Evolutionary conservation across 2,888 invertebrate genomes (phyloP).

Genomic region (Formica aserva): DNA sequence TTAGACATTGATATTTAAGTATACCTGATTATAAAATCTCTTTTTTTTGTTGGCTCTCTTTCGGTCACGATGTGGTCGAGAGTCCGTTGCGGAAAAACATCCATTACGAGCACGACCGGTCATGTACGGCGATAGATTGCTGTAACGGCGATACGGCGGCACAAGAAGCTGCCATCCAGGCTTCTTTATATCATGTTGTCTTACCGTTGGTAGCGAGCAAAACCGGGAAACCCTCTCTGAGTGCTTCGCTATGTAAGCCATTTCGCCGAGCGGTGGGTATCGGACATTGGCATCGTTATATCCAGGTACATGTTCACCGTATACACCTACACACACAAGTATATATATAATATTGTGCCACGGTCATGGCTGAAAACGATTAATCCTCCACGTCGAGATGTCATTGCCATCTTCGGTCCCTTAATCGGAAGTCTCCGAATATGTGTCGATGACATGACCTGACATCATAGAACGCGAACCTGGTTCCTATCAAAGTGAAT

Average conservation of each 20-base stretch:
- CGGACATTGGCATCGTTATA: conserved; percentile 73
- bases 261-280: conserved; percentile 73
- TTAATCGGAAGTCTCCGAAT: conserved; percentile 76
- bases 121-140: conserved; percentile 38
- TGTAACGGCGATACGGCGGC: conserved; percentile 43
- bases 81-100: conserved; percentile 42
- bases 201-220: conserved; percentile 58
- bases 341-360: conserved; percentile 61
- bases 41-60: background rate
- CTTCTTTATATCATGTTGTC: conserved; percentile 62
- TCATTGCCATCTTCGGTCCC: conserved; percentile 78
- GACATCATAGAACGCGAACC: background rate
- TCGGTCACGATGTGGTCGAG: background rate
- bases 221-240: conserved; percentile 73
- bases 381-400: conserved; percentile 79
- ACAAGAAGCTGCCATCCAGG: conserved; percentile 56
- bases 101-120: conserved; percentile 47
- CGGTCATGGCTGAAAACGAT: conserved; percentile 74
- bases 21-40: background rate
- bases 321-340: conserved; percentile 10
- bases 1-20: background rate
- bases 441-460: conserved; percentile 72
- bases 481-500: conserved; percentile 12
- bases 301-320: conserved; percentile 67
- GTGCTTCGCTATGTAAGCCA: conserved; percentile 79